Percentiles rank a stretch among this genome's conserved stretches.
phyloP scores from a whole-genome alignment of 2,113 vertebrate genomes.

The Ciconia maguari region DNA sequence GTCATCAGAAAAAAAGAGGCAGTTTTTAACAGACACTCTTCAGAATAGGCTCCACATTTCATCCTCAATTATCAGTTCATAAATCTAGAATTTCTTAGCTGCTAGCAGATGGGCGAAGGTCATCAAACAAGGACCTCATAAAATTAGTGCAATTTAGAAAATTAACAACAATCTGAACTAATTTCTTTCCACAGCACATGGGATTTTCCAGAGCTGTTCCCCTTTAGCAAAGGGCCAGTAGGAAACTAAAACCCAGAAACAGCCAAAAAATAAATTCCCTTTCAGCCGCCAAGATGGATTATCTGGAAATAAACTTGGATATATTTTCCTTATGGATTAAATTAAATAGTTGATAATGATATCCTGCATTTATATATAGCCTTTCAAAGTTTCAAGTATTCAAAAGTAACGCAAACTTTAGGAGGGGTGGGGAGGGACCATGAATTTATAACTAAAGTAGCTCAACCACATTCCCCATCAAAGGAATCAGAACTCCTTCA shows the following conservation, averaged over 20 bases:
- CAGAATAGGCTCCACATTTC: background rate
- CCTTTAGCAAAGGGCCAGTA: background rate
- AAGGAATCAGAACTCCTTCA: background rate
- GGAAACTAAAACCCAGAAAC: background rate
- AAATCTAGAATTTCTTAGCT: conserved; percentile 9
- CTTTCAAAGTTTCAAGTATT: background rate
- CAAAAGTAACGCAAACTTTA: background rate
- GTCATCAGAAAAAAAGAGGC: background rate
- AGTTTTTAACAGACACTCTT: background rate
- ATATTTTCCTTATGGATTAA: background rate
- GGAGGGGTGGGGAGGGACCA: background rate
- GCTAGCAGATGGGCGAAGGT: background rate
- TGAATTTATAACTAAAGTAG: background rate
- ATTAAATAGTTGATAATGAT: background rate
- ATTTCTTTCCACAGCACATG: background rate
- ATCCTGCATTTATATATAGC: background rate
- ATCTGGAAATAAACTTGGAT: background rate
- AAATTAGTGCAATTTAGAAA: background rate
- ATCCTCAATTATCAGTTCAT: background rate
- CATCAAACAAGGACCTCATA: background rate
- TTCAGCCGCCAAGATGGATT: background rate
- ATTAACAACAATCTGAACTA: background rate
- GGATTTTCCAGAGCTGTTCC: background rate
- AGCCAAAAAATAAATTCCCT: background rate
- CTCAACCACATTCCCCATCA: background rate